phyloP scores from a whole-genome alignment of 2,888 invertebrate species.

The Dione juno region DNA sequence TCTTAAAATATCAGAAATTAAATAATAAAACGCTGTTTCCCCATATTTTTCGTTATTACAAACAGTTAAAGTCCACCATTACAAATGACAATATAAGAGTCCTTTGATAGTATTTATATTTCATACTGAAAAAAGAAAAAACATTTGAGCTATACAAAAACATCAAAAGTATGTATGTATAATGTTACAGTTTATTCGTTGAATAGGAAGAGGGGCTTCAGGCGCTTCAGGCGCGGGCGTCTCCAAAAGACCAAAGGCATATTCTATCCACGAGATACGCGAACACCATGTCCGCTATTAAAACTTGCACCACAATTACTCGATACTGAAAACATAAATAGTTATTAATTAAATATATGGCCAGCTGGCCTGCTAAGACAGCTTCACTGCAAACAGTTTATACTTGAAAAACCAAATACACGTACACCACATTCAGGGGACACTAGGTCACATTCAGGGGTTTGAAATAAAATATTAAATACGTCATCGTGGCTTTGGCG shows the following conservation, averaged over 20 bases:
- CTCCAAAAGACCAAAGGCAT: conserved; percentile 94
- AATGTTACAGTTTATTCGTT: too few relatives aligned
- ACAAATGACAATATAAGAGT: neutral
- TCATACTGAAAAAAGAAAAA: too few relatives aligned
- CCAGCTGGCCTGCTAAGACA: too few relatives aligned
- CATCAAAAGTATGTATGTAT: neutral
- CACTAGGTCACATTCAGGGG: too few relatives aligned
- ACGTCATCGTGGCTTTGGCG: too few relatives aligned
- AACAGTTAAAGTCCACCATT: neutral
- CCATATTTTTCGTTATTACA: neutral
- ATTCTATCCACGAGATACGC: conserved; percentile 93
- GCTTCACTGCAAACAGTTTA: too few relatives aligned
- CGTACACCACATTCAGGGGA: too few relatives aligned
- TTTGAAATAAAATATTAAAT: too few relatives aligned
- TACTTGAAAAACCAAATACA: too few relatives aligned
- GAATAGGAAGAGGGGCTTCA: neutral
- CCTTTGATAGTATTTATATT: too few relatives aligned
- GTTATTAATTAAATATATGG: neutral
- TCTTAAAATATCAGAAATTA: conserved; percentile 3
- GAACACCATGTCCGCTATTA: conserved; percentile 93
- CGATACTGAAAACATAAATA: conserved; percentile 89
- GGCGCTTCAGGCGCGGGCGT: conserved; percentile 83
- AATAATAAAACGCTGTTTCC: neutral
- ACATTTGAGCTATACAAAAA: conserved; percentile 6
- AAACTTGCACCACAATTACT: conserved; percentile 90